Base-by-base conservation (phyloP, 2,113 vertebrate species). In the Grallaria varia region DNA sequence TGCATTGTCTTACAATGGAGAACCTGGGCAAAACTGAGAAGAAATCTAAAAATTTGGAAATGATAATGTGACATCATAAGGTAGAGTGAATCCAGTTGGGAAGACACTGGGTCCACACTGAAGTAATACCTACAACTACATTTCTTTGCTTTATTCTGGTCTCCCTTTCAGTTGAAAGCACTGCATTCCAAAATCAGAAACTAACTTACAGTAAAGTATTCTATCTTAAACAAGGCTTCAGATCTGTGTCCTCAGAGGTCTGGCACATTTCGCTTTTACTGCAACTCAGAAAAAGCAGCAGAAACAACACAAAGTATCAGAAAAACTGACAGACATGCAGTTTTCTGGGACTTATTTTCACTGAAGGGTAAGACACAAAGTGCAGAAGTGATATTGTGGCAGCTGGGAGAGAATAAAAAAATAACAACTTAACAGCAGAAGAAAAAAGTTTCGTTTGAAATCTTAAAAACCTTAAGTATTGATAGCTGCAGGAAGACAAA, bases 341-440 rank as follows among this genome's bases (percentile, higher is more conserved):
- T 87, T 92, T 97, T 95, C 85, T 84, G 89, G 68, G 82, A 78
- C 62, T 85, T 96, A 63, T 55, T 82, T 96, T 85, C 95, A 84
- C 75, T 95, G 92, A 94, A 93, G 75, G 44, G 55, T 94, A 87
- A 76, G 67, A 92, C 67, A 58, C 77, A 91, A 87, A 55, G 4
- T 80, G 68, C 47, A 5, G 71, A 66, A 95, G 50, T 59, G 53
- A 67, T 53, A 63, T 47, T 83, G 66, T 91, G 81, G 79, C 80
- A 93, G 44, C 74, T 66, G 50, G 9, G 22, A 10, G 35, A 7
- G 35, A 74, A 62, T 44, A 72, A 42, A 59, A 78, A 73, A 50
- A 50, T 76, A 69, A 68, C 23, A 60, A 30, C 52, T 77, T n/a
- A 89, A 93, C 33, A 90, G 52, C 30, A 84, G 31, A 87, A 56